Evolutionary conservation across 35 echinoderm and acorn worm species (phyloP), one percentile per base, ranked within the genome.

Genomic region (Stichopus chloronotus): DNA sequence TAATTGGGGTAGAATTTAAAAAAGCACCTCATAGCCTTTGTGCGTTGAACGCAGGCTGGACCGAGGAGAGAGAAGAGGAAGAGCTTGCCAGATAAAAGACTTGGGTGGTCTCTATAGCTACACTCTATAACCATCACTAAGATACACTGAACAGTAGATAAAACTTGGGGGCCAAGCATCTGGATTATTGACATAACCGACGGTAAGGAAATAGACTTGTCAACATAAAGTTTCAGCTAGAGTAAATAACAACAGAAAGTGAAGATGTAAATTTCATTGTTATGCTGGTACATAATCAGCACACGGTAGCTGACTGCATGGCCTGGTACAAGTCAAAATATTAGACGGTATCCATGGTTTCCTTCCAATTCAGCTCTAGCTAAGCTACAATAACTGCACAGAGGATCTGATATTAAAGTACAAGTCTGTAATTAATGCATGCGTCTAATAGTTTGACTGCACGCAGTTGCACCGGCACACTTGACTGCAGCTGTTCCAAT

Each of bases 1-100:
- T 85, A 85, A 85, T 85, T 85, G 82, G 20, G 82, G 82, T 85
- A 59, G 82, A 59, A n/a, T 85, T 85, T 85, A 85, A 85, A 3
- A 43, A 85, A 59, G 82, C 82, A 74, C 22, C 69, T 74, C 17
- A 3, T 74, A 11, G 61, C 13, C 69, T 85, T 17, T 58, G 20
- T 85, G 82, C 55, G 21, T 58, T 21, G 8, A 58, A 58, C 16
- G 59, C 76, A 16, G n/a, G 52, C 79, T 9, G 20, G 82, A 43
- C 30, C 30, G 30, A 43, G 30, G 30, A 43, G 30, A 43, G 30
- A 43, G 3, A 3, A 43, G 30, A 43, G 24, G 58, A 85, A 14
- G 53, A 74, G 17, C 22, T 74, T 74, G 61, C 11, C 19, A 55
- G 43, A 85, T 5, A 8, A 58, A 21, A 85, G 82, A 22, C 82